Percentiles rank a stretch among this genome's conserved stretches.
Evolutionary conservation across 2,797 vertebrate genomes (phyloP).

Genomic region (Rhinella marina): DNA sequence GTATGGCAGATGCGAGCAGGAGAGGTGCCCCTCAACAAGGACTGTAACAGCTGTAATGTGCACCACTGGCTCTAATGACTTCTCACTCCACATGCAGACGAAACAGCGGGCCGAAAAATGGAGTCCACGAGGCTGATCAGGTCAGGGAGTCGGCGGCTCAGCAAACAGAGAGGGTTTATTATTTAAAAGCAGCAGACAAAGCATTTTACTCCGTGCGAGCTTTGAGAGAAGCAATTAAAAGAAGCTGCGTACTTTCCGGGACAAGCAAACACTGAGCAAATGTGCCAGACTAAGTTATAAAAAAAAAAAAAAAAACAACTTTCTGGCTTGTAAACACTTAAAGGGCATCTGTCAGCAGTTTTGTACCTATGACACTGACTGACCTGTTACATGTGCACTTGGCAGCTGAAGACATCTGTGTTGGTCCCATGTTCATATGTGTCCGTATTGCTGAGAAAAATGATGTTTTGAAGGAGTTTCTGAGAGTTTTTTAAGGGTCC

Average conservation of each 20-base stretch:
- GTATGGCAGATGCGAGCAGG: conserved; percentile 15
- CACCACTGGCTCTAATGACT: conserved; percentile 41
- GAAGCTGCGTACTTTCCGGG: background rate
- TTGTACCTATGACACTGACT: no score
- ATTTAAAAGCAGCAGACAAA: conserved; percentile 35
- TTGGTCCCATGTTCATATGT: no score
- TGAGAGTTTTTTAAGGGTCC: no score
- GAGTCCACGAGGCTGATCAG: conserved; percentile 27
- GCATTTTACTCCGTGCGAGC: background rate
- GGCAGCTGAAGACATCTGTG: no score
- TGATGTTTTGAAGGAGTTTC: no score
- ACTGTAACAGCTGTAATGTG: conserved; percentile 35
- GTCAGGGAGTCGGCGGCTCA: conserved; percentile 37
- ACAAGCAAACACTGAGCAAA: conserved; percentile 11
- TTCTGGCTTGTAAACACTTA: no score
- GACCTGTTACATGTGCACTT: no score
- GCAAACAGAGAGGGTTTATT: conserved; percentile 41
- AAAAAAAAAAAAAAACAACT: no score
- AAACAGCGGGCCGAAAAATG: background rate
- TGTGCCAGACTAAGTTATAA: no score
- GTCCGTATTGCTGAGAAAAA: no score
- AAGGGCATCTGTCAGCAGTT: no score
- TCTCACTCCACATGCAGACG: conserved; percentile 23
- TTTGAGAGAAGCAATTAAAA: conserved; percentile 35
- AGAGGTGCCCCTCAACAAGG: background rate